These are phyloP conservation scores for Drosophila arawakana DNA, from an alignment of 1,140 invertebrate species.

Conservation along the genomic window DNA sequence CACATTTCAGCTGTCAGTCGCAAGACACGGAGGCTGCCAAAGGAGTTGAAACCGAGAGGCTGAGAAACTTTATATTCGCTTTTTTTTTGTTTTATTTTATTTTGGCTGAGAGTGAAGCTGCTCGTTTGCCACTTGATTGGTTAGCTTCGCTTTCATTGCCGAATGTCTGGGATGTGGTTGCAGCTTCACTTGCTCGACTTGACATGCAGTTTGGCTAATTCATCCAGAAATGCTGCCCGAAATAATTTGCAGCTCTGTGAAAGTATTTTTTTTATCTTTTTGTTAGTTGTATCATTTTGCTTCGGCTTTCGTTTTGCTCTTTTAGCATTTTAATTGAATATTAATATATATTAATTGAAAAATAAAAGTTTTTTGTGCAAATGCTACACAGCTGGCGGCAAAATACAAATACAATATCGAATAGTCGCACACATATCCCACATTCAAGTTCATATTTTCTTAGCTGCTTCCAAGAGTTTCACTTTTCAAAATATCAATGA, in stretches of 20 bases:
- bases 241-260: conserved; percentile 74
- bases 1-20: conserved; percentile 68
- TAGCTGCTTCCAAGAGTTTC: conserved; percentile 42
- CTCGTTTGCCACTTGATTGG: conserved; percentile 68
- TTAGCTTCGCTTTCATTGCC: conserved; percentile 70
- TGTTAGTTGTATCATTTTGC: conserved; percentile 2
- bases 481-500: conserved; percentile 61
- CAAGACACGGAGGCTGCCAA: conserved; percentile 26
- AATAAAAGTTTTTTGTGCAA: conserved; percentile 62
- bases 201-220: conserved; percentile 77
- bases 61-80: conserved; percentile 9
- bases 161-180: conserved; percentile 44
- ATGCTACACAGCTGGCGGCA: conserved; percentile 56
- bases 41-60: conserved; percentile 33
- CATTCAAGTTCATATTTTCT: conserved; percentile 31
- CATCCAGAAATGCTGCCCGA: conserved; percentile 75
- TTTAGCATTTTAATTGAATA: conserved; percentile 75
- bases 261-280: conserved; percentile 62
- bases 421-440: conserved; percentile 1
- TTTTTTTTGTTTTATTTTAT: background rate
- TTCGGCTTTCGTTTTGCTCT: conserved; percentile 34
- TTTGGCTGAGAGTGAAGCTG: conserved; percentile 28
- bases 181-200: conserved; percentile 52
- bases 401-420: conserved; percentile 10
- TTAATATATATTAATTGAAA: conserved; percentile 81